phyloP scores from a whole-genome alignment of 2,797 vertebrate species.

The Aldrovandia affinis region DNA sequence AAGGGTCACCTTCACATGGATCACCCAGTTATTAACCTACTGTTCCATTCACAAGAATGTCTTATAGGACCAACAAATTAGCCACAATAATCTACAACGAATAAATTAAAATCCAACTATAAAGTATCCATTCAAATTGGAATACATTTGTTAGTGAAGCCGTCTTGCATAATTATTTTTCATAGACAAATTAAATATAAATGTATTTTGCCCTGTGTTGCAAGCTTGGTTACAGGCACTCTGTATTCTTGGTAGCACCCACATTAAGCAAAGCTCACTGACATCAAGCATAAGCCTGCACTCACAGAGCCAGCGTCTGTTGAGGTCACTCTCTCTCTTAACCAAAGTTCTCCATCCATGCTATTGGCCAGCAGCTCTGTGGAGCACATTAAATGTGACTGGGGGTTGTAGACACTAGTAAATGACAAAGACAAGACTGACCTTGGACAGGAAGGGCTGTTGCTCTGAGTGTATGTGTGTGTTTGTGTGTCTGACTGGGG shows the following conservation, averaged over 20 bases:
- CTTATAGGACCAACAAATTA: neutral
- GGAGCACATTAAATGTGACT: neutral
- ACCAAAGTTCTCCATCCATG: neutral
- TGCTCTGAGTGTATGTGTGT: constrained; percentile 20
- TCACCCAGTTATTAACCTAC: neutral
- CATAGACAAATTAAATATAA: neutral
- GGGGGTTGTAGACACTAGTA: neutral
- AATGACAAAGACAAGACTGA: constrained; percentile 11
- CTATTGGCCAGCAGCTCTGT: neutral
- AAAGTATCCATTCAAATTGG: neutral
- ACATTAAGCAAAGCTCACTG: neutral
- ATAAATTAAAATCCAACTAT: neutral
- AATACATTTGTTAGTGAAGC: neutral
- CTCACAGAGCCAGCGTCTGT: neutral
- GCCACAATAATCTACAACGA: neutral
- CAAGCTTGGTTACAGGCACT: neutral
- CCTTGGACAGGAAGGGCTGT: neutral
- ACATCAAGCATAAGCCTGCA: neutral
- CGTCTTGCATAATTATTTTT: neutral
- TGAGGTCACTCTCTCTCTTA: neutral
- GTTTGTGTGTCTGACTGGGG: constrained; percentile 40
- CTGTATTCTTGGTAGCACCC: neutral
- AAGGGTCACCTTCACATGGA: neutral
- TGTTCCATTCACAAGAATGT: neutral
- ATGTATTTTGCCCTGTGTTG: neutral